A percentile compares a stretch with the other conserved stretches of the same genome.
Evolutionary conservation across 2,888 invertebrate species (phyloP).

Genomic region (Anagyrus pseudococci): DNA sequence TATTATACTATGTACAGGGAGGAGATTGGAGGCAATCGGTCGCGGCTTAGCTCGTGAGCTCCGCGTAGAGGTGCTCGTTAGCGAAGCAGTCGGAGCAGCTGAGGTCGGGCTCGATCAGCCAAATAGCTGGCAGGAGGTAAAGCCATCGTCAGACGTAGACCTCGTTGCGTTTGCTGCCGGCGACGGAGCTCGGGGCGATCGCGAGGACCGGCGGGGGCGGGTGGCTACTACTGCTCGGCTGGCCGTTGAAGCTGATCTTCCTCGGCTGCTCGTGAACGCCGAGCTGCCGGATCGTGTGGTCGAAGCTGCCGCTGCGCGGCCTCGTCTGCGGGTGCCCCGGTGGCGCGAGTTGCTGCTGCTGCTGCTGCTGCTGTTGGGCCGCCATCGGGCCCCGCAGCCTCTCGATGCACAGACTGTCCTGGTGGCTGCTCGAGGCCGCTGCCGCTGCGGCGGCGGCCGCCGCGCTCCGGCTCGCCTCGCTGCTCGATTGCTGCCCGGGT

Average conservation of each 20-base stretch:
- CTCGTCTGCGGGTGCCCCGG: slow-evolving; percentile 40
- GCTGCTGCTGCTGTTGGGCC: not conserved
- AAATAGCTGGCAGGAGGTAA: too few relatives aligned
- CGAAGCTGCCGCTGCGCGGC: slow-evolving; percentile 54
- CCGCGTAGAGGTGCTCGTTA: too few relatives aligned
- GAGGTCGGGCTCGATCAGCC: too few relatives aligned
- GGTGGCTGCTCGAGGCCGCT: not conserved
- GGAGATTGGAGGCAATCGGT: too few relatives aligned
- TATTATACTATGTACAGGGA: too few relatives aligned
- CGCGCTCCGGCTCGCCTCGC: not conserved
- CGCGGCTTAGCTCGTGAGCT: too few relatives aligned
- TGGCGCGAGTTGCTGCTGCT: not conserved
- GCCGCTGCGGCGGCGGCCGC: not conserved
- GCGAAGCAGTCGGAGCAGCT: too few relatives aligned
- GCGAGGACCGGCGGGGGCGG: slow-evolving; percentile 46
- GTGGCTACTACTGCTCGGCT: slow-evolving; percentile 44
- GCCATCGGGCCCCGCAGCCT: too few relatives aligned
- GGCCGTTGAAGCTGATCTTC: slow-evolving; percentile 60
- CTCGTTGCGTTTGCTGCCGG: slow-evolving; percentile 63
- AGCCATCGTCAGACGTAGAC: slow-evolving; percentile 64
- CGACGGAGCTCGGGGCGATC: slow-evolving; percentile 42
- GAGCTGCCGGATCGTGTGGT: slow-evolving; percentile 36
- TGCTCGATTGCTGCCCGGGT: not conserved
- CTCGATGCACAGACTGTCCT: too few relatives aligned
- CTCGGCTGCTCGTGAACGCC: slow-evolving; percentile 53